Evolutionary conservation across 2,888 invertebrate species (phyloP).

Genomic region (Iphiclides podalirius): DNA sequence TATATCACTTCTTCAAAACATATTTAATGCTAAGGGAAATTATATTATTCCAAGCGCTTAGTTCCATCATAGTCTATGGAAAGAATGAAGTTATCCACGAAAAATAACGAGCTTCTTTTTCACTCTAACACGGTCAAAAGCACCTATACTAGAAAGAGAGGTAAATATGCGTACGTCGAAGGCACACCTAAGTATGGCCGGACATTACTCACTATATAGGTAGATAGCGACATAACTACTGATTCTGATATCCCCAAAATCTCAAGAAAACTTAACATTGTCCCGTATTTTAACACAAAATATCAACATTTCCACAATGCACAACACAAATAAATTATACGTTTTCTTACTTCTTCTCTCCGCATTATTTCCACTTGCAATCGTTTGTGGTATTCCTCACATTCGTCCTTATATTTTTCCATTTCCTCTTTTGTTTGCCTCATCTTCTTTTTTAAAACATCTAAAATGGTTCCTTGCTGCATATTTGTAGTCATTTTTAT

Average conservation of each 20-base stretch:
- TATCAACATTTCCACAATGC: conserved; percentile 47
- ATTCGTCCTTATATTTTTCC: conserved; percentile 98
- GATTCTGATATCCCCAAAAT: conserved; percentile 61
- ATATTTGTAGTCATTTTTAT: conserved; percentile 91
- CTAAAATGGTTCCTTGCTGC: conserved; percentile 95
- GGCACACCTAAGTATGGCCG: conserved; percentile 79
- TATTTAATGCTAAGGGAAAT: conserved; percentile 29
- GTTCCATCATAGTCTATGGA: conserved; percentile 43
- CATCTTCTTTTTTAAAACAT: conserved; percentile 99
- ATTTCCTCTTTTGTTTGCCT: conserved; percentile 99
- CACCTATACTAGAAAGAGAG: conserved; percentile 69
- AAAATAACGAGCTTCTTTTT: conserved; percentile 61
- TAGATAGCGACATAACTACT: conserved; percentile 58
- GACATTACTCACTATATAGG: conserved; percentile 78
- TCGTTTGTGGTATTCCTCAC: conserved; percentile 97
- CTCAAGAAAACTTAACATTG: conserved; percentile 41
- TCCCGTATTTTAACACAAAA: conserved; percentile 49
- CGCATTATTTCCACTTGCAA: conserved; percentile 97
- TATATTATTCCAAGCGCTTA: conserved; percentile 45
- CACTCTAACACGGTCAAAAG: conserved; percentile 49
- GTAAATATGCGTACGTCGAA: conserved; percentile 77
- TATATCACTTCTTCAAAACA: too few species aligned
- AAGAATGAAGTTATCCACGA: conserved; percentile 49
- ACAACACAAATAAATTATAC: conserved; percentile 62
- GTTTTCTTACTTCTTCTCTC: conserved; percentile 96